Conservation (phyloP, 2,888 invertebrate species). For the Caenorhabditis plicata region DNA sequence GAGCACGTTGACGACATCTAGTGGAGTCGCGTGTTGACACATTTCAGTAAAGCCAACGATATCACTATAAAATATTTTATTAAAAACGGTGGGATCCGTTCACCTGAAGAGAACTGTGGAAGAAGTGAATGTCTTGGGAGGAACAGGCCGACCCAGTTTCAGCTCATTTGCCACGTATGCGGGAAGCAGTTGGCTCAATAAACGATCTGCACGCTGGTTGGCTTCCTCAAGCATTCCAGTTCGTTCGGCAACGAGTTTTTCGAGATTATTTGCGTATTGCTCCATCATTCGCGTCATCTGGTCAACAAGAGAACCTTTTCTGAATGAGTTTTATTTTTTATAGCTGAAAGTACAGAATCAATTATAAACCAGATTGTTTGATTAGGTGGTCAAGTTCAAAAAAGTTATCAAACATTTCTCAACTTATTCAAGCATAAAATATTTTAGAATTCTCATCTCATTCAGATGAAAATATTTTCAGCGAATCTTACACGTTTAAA, state of each 20-base stretch:
- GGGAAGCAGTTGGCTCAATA: conserved; percentile 59
- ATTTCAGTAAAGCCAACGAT: conserved; percentile 62
- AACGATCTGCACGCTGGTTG: conserved; percentile 56
- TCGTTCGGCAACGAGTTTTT: conserved; percentile 62
- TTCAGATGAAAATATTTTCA: too few species aligned
- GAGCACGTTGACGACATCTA: conserved; percentile 60
- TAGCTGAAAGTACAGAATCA: too few species aligned
- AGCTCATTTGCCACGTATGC: conserved; percentile 60
- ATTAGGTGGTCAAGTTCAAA: too few species aligned
- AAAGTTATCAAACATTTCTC: too few species aligned
- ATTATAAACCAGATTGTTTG: background rate
- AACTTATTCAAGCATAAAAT: too few species aligned
- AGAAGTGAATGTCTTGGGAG: conserved; percentile 56
- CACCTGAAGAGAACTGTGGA: conserved; percentile 59
- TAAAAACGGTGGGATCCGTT: background rate
- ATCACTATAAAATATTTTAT: conserved; percentile 34
- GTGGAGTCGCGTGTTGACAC: conserved; percentile 53
- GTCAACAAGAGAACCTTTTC: conserved; percentile 62
- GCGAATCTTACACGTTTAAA: conserved; percentile 40
- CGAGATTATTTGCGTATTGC: conserved; percentile 64
- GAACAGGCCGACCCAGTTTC: conserved; percentile 60
- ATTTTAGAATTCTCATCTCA: background rate
- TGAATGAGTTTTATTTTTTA: conserved; percentile 30
- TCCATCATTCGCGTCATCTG: conserved; percentile 62
- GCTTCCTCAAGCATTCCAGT: conserved; percentile 65